These are phyloP conservation scores for Cosmia trapezina DNA, from an alignment of 2,888 invertebrate genomes.

Conservation along the genomic window DNA sequence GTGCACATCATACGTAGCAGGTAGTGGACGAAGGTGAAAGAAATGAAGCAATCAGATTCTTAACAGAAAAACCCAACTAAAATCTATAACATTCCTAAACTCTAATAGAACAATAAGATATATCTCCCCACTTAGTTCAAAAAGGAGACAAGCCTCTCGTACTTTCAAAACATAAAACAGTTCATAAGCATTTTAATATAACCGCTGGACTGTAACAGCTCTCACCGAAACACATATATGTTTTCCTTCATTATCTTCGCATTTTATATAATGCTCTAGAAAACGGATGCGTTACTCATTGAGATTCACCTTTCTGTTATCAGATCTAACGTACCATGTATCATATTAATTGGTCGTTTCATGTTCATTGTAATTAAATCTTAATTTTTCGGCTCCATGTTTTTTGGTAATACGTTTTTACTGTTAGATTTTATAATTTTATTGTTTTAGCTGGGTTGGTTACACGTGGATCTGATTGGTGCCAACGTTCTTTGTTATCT, in stretches of 20 bases:
- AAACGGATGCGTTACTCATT: constrained; percentile 71
- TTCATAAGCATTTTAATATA: constrained; percentile 52
- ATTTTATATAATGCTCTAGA: constrained; percentile 69
- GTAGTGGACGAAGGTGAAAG: neutral
- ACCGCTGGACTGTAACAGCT: constrained; percentile 62
- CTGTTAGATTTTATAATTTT: constrained; percentile 66
- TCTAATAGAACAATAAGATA: constrained; percentile 20
- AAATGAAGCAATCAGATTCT: neutral
- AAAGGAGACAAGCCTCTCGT: constrained; percentile 53
- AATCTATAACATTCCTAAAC: constrained; percentile 1
- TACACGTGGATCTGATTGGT: constrained; percentile 58
- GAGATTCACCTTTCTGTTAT: constrained; percentile 73
- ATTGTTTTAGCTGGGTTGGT: constrained; percentile 54
- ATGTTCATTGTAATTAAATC: constrained; percentile 77
- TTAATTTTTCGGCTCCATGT: constrained; percentile 68
- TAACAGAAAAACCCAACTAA: neutral
- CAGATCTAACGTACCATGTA: constrained; percentile 74
- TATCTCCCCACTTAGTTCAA: neutral
- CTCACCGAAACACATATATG: constrained; percentile 68
- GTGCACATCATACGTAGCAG: too few relatives aligned
- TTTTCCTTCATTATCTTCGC: constrained; percentile 67
- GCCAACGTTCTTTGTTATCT: constrained; percentile 44
- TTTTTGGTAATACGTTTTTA: constrained; percentile 67
- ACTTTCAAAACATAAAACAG: constrained; percentile 59
- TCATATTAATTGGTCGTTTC: constrained; percentile 78